Base-by-base conservation (phyloP, 2,888 invertebrate genomes). In the Drosophila atroscutellata region DNA sequence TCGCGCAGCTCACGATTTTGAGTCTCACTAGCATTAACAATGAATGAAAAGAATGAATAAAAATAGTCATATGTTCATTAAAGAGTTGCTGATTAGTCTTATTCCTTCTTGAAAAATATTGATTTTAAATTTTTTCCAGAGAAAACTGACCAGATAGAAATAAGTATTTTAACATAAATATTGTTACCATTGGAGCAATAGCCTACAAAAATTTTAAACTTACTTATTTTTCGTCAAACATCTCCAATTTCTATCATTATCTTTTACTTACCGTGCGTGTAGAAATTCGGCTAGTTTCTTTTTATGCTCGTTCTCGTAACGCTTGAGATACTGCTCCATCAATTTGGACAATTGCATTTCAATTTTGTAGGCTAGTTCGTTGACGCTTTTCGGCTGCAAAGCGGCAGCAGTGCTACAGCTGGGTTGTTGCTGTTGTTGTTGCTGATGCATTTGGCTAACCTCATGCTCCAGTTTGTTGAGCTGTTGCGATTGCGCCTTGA, bases 1-100 rank as follows among this genome's bases (percentile, higher is more conserved):
- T 95, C 94, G 20, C 94, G 93, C 28, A 94, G 89, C 62, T 94
- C 94, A 26, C 93, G 92, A 78, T 94, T 94, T 77, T 94, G 93
- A 26, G 86, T 92, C 63, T 93, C 94, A 88, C 92, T 94, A 30
- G 9, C 1, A 26, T 15, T 4, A 45, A 15, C 20, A 24, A 15
- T 24, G 4, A 32, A 37, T 0, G 13, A 2, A 36, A 18, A 3
- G 8, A 24, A 26, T n/a, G 20, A 24, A 9, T 15, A 39, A 20
- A 57, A 47, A 52, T 49, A 37, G 9, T 42, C 9, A 1, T 4
- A 8, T 20, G 32, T n/a, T 52, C 30, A 52, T 8, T 9, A 8
- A 4, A 45, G 4, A 8, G 20, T 15, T 15, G 3, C 8, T 7
- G 3, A 20, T 20, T 8, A 15, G 36, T 6, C 36, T 15, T 15